These are phyloP conservation scores for Calyptomena viridis DNA, from an alignment of 2,113 vertebrate species.

Conservation along the genomic window DNA sequence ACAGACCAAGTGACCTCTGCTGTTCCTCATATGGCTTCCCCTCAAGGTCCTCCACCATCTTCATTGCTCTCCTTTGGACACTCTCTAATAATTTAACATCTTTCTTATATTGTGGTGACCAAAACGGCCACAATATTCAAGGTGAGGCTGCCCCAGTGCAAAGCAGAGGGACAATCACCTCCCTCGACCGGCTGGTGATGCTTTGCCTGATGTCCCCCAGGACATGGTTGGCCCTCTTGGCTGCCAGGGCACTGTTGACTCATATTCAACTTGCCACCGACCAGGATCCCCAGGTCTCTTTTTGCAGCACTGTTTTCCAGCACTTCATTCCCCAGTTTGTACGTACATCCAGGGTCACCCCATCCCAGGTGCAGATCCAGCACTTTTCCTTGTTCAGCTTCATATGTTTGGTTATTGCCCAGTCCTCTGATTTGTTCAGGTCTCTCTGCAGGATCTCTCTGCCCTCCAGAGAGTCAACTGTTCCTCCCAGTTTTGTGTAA, in stretches of 20 bases:
- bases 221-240: not conserved
- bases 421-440: too few species aligned
- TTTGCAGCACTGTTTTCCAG: not conserved
- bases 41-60: not conserved
- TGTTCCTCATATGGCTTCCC: not conserved
- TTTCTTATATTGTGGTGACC: not conserved
- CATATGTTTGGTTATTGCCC: too few species aligned
- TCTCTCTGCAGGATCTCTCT: too few species aligned
- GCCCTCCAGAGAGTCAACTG: too few species aligned
- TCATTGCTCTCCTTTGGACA: not conserved
- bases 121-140: not conserved
- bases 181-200: too few species aligned
- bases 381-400: too few species aligned
- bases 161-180: too few species aligned
- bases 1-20: not conserved
- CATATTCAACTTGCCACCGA: not conserved
- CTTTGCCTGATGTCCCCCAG: not conserved
- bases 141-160: too few species aligned
- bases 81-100: not conserved
- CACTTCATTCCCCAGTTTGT: too few species aligned
- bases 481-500: too few species aligned
- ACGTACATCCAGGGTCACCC: too few species aligned
- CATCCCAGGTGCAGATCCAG: too few species aligned
- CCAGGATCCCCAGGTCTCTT: not conserved
- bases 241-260: not conserved